Evolutionary conservation across 1,140 invertebrate genomes (phyloP).

Genomic region (Ptiloglossa arizonensis): DNA sequence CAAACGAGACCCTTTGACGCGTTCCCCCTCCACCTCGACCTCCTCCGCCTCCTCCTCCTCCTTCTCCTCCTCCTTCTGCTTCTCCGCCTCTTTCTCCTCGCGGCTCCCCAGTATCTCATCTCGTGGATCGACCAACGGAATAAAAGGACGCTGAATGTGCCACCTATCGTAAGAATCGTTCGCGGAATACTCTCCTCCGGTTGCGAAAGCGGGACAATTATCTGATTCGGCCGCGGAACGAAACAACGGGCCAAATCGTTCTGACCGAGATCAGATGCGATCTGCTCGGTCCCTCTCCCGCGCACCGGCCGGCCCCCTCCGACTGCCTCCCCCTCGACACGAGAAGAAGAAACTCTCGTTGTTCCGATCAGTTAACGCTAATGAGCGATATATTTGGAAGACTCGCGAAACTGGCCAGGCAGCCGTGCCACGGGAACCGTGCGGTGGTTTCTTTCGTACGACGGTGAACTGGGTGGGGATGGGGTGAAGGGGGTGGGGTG

Average conservation of each 20-base stretch:
- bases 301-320: not conserved
- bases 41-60: no score
- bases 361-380: constrained; percentile 72
- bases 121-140: not conserved
- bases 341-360: constrained; percentile 59
- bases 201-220: constrained; percentile 49
- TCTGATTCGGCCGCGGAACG: constrained; percentile 46
- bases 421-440: not conserved
- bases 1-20: constrained; percentile 23
- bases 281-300: constrained; percentile 40
- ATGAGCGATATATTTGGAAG: constrained; percentile 74
- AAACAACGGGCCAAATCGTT: constrained; percentile 51
- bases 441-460: constrained; percentile 25
- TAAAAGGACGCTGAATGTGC: constrained; percentile 25
- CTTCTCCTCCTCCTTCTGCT: no score
- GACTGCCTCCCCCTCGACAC: not conserved
- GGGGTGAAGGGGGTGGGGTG: no score
- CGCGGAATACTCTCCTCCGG: constrained; percentile 46
- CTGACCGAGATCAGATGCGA: constrained; percentile 65
- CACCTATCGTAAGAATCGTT: constrained; percentile 40
- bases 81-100: no score
- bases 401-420: constrained; percentile 38
- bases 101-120: not conserved
- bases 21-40: not conserved
- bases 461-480: not conserved